Evolutionary conservation across 2,113 vertebrate species (phyloP).

Genomic region (Macrotus californicus): DNA sequence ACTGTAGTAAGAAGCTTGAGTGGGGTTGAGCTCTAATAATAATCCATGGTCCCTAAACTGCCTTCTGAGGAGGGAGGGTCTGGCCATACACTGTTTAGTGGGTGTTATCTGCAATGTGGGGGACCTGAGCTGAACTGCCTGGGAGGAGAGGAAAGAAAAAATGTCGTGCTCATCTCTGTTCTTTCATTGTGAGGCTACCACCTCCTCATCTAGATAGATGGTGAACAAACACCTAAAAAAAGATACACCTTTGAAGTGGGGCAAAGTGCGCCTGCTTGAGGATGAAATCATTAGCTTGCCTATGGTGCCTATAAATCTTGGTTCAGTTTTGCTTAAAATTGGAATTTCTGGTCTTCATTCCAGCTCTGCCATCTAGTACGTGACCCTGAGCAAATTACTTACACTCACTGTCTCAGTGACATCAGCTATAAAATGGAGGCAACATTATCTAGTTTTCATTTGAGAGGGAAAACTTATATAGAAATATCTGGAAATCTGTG

Average conservation of each 20-base stretch:
- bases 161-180: background rate
- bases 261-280: background rate
- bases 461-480: background rate
- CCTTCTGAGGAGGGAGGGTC: background rate
- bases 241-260: background rate
- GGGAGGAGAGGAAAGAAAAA: background rate
- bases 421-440: background rate
- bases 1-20: rapidly evolving
- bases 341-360: background rate
- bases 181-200: background rate
- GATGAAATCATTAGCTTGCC: background rate
- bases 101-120: background rate
- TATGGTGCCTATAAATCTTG: background rate
- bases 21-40: rapidly evolving
- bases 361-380: rapidly evolving
- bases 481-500: background rate
- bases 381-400: background rate
- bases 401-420: background rate
- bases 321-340: background rate
- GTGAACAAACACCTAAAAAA: background rate
- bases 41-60: rapidly evolving
- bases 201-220: background rate
- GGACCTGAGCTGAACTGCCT: background rate
- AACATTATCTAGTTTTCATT: background rate
- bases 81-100: background rate